Conservation (phyloP, 2,113 vertebrate genomes). For the Calcarius ornatus region DNA sequence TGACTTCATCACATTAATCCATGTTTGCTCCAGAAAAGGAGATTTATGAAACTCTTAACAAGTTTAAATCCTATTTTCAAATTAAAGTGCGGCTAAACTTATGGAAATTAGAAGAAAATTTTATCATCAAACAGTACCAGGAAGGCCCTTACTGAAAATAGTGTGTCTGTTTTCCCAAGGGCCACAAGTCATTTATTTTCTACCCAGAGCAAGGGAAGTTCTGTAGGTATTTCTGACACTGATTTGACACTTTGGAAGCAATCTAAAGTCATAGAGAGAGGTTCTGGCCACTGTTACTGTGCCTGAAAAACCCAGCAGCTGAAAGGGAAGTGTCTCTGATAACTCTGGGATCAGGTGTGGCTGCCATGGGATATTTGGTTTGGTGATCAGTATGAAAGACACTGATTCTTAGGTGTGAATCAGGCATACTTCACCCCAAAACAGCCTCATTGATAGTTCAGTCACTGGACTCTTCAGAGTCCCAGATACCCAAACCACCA, state of each 20-base stretch:
- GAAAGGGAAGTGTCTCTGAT: background rate
- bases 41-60: background rate
- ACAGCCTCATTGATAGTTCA: background rate
- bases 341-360: background rate
- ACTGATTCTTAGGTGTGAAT: background rate
- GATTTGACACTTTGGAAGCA: background rate
- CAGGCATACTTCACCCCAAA: background rate
- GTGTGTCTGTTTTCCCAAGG: background rate
- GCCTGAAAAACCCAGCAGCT: background rate
- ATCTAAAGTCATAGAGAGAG: background rate
- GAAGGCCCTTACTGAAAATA: background rate
- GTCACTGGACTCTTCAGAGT: background rate
- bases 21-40: slow-evolving; percentile 15
- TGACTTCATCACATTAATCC: background rate
- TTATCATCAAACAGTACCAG: background rate
- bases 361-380: background rate
- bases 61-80: slow-evolving; percentile 21
- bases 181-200: background rate
- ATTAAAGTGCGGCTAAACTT: background rate
- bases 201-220: background rate
- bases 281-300: background rate
- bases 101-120: background rate
- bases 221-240: background rate
- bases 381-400: background rate
- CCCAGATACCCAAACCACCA: background rate